phyloP scores from a whole-genome alignment of 2,113 vertebrate genomes.

The Rhinoderma darwinii region DNA sequence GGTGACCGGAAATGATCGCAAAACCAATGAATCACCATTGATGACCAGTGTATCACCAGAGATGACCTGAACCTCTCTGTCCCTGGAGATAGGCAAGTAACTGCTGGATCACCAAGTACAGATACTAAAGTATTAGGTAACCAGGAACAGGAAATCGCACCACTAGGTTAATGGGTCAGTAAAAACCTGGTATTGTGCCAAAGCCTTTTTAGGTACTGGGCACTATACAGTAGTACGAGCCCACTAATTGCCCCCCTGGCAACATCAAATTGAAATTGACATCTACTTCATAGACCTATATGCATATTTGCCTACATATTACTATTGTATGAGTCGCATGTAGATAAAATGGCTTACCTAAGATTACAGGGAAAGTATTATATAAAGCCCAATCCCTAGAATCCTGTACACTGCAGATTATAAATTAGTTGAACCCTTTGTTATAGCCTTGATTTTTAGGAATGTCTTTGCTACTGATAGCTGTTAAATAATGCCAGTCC shows the following conservation, averaged over 20 bases:
- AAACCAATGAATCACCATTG: no score
- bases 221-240: neutral
- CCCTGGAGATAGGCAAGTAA: no score
- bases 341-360: neutral
- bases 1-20: no score
- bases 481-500: conserved; percentile 10
- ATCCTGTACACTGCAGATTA: neutral
- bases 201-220: neutral
- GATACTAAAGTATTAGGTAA: neutral
- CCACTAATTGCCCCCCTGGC: neutral
- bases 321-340: neutral
- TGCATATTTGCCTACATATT: neutral
- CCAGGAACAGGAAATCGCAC: neutral
- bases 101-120: no score
- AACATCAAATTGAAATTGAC: neutral
- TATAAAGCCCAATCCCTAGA: neutral
- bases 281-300: neutral
- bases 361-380: neutral
- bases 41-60: no score
- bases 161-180: neutral
- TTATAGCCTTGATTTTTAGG: neutral
- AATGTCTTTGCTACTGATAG: conserved; percentile 22
- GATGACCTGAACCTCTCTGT: no score
- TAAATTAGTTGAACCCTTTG: neutral
- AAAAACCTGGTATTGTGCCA: neutral